These are phyloP conservation scores for Blomia tropicalis DNA, from an alignment of 2,888 invertebrate species.

Conservation along the genomic window DNA sequence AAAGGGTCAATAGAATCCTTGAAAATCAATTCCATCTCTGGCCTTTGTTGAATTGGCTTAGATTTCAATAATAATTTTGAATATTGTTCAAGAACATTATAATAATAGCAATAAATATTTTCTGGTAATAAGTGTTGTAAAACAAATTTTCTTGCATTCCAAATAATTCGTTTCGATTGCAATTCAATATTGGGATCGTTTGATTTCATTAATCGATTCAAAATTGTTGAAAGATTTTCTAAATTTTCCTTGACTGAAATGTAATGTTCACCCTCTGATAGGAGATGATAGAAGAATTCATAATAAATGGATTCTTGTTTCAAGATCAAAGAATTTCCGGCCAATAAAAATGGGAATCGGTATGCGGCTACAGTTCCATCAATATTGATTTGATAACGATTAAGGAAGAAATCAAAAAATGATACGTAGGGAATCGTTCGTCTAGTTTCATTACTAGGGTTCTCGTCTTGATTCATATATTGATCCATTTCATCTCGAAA, in stretches of 20 bases:
- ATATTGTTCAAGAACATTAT: constrained; percentile 8
- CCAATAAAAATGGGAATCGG: constrained; percentile 73
- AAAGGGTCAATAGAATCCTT: too few species aligned
- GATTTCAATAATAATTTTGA: neutral
- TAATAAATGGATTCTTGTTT: constrained; percentile 88
- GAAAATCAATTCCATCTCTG: too few species aligned
- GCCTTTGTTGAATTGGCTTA: too few species aligned
- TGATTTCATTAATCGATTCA: neutral
- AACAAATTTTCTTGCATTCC: constrained; percentile 52
- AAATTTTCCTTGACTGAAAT: constrained; percentile 63
- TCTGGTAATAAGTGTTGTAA: constrained; percentile 61
- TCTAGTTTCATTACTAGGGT: neutral
- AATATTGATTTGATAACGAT: constrained; percentile 80
- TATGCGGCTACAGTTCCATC: constrained; percentile 96
- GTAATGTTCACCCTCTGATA: constrained; percentile 62
- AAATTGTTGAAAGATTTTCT: constrained; percentile 46
- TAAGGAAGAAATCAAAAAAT: constrained; percentile 87
- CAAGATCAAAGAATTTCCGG: constrained; percentile 67
- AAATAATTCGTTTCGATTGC: constrained; percentile 49
- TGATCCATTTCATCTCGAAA: constrained; percentile 62
- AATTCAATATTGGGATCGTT: constrained; percentile 41
- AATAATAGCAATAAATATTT: constrained; percentile 71
- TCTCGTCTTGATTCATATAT: constrained; percentile 62
- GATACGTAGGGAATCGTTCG: constrained; percentile 50
- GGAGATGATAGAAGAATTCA: constrained; percentile 72